A percentile compares a stretch with the other conserved stretches of the same genome.
Conservation (phyloP, 2,797 vertebrate species). For the Sarcophilus harrisii region DNA sequence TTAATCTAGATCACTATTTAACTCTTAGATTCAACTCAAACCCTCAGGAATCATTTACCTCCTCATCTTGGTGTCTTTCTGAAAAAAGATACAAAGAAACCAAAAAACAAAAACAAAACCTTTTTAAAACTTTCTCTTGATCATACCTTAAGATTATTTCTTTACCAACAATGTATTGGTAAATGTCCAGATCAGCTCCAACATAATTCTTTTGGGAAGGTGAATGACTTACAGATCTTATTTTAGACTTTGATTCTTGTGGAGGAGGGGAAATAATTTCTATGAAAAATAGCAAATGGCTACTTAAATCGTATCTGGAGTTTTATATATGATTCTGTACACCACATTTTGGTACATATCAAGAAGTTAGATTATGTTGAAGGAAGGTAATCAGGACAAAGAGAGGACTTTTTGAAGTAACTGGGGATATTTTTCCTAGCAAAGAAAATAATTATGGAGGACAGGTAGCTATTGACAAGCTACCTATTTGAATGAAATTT, state of each 20-base stretch:
- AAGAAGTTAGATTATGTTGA: neutral
- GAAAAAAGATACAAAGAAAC: neutral
- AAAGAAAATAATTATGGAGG: neutral
- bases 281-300: constrained; percentile 64
- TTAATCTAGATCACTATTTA: constrained; percentile 31
- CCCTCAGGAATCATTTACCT: constrained; percentile 34
- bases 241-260: constrained; percentile 52
- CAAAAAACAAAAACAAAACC: no score
- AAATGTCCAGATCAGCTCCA: constrained; percentile 47
- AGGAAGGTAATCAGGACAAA: neutral
- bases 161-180: constrained; percentile 46
- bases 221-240: constrained; percentile 43
- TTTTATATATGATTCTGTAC: neutral
- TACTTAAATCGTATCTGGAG: neutral
- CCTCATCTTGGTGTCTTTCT: neutral
- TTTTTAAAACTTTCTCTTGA: neutral
- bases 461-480: neutral
- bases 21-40: constrained; percentile 46
- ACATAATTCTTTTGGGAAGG: constrained; percentile 40
- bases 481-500: neutral
- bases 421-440: neutral
- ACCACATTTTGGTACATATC: neutral
- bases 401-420: neutral
- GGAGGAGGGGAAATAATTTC: constrained; percentile 47
- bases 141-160: constrained; percentile 52